Evolutionary conservation across 2,113 vertebrate genomes (phyloP), one percentile per base, ranked within the genome.

Genomic region (Mormoops blainvillei): DNA sequence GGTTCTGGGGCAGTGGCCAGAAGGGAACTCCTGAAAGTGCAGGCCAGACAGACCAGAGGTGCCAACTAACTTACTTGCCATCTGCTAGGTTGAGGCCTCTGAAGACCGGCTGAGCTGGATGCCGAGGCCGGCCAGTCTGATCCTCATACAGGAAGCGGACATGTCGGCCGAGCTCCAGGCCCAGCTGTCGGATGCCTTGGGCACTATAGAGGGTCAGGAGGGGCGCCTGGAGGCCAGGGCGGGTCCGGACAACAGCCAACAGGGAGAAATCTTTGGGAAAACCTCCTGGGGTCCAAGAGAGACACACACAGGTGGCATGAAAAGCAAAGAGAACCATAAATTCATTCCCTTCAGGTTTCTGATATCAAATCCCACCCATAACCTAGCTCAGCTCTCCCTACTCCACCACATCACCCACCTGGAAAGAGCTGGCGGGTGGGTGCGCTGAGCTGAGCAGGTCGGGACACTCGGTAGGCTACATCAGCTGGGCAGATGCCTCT

Each of bases 261-360:
- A 99, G 97, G 95, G 99, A 99, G 98, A 99, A 99, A 92, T 99
- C 99, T 98, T 99, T 99, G 0, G 99, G 99, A 98, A 99, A 99
- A 83, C 98, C 98, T 96, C 99, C 99, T 99, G 80, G 52, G 73
- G 63, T 38, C 87, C 36, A 0, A 84, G 54, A 83, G 50, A 96
- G 68, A 91, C 14, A 89, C 13, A 82, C 52, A 41, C 19, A 54
- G 54, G 31, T 28, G 8, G 16, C 54, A 13, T 58, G 22, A 89
- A 67, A 48, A 15, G 74, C 9, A 24, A 19, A 58, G 10, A 33
- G n/a, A 76, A 45, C 12, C 70, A 31, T 7, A 26, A 61, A 20
- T 4, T n/a, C 58, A 22, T 88, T 50, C 65, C 81, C n/a, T 80
- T 20, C 50, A 10, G 10, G 22, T n/a, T 20, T 76, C 90, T 26